These are phyloP conservation scores for Diarsia brunnea DNA, from an alignment of 2,888 invertebrate species.

Conservation along the genomic window DNA sequence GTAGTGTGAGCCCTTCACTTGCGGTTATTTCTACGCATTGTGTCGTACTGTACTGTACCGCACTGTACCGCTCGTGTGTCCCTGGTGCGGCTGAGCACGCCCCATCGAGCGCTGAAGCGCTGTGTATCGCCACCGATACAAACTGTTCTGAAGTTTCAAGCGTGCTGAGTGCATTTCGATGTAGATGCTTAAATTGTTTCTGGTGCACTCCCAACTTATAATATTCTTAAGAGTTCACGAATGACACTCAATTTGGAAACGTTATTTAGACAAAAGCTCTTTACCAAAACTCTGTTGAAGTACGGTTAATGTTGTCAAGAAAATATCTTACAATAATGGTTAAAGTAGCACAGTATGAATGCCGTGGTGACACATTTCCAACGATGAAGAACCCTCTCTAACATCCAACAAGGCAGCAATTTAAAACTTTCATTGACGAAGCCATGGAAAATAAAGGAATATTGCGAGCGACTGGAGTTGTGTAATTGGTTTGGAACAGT, in stretches of 20 bases:
- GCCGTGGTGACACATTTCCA: neutral
- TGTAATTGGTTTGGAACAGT: conserved; percentile 46
- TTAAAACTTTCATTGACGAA: conserved; percentile 23
- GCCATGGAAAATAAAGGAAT: conserved; percentile 7
- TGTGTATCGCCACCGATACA: conserved; percentile 39
- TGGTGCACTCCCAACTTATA: conserved; percentile 51
- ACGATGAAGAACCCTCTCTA: neutral
- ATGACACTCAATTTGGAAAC: conserved; percentile 34
- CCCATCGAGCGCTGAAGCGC: conserved; percentile 5
- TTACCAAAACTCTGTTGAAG: conserved; percentile 7
- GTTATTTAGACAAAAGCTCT: conserved; percentile 37
- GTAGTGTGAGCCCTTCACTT: conserved; percentile 15
- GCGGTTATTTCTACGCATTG: conserved; percentile 2
- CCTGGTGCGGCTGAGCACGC: neutral
- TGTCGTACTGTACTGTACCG: conserved; percentile 3
- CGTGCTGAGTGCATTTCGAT: conserved; percentile 65
- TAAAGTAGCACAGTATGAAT: conserved; percentile 6
- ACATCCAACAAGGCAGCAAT: conserved; percentile 9
- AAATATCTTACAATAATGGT: conserved; percentile 19
- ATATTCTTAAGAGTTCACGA: conserved; percentile 52
- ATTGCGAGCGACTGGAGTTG: conserved; percentile 13
- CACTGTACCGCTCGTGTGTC: neutral
- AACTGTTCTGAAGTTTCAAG: conserved; percentile 51
- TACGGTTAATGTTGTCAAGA: conserved; percentile 1
- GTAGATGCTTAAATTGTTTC: conserved; percentile 50